Evolutionary conservation across 2,797 vertebrate species (phyloP), one percentile per base, ranked within the genome.

Genomic region (Holocentrus rufus): DNA sequence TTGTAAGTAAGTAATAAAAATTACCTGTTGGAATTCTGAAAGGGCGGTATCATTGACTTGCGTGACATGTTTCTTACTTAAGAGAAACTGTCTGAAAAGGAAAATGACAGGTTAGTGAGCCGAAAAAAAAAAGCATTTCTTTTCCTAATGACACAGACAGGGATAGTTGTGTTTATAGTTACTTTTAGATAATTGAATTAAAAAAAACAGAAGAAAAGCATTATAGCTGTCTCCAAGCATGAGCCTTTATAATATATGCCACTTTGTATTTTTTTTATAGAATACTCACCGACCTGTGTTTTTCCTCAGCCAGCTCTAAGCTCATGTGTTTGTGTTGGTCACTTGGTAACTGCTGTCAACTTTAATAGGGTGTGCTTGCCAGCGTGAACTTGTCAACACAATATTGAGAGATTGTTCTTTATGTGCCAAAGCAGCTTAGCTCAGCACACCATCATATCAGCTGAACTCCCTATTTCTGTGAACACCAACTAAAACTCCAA

Each of bases 261-360:
- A 4, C 14, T 22, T 17, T 14, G 23, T 54, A 27, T 31, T 34
- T 23, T 14, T 1, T 8, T 62, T 55, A 47, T 8, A 57, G 20
- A 50, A 49, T 83, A 88, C 82, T 89, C 66, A 88, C 88, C 57
- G 57, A 42, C 7, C 69, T 67, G 31, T 59, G 75, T 65, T 72
- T 64, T 66, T 18, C 69, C 69, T 39, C 65, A 56, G 47, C 52
- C 0, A 2, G 53, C 56, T 76, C 39, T 68, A 7, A 56, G 44
- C 73, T 80, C 15, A 64, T 87, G 58, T 92, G 91, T 93, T 92
- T 91, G 80, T 77, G 74, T 72, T 62, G 81, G 89, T 91, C 90
- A 87, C 91, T 88, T 90, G 84, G 92, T 88, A 85, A 93, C 92
- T 78, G 79, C 76, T 81, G 76, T 73, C 27, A 80, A 47, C 71